Evolutionary conservation across 53 echinoderm and acorn worm genomes (phyloP).

Genomic region (Paracentrotus lividus): DNA sequence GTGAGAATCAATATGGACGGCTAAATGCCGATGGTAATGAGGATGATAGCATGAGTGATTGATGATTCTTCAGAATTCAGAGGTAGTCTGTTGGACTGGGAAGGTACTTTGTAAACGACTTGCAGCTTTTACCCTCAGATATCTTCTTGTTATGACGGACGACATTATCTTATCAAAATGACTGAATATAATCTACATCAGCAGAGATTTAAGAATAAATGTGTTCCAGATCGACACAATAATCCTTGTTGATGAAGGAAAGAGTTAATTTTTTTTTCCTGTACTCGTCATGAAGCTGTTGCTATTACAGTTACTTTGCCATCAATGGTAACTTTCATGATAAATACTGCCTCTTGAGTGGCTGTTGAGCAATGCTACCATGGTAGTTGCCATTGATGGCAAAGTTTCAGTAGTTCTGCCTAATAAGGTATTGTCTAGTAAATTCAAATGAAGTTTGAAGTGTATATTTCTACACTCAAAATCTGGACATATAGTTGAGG

Average conservation of each 20-base stretch:
- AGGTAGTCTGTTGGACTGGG: neutral
- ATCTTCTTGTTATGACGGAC: neutral
- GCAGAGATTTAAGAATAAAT: neutral
- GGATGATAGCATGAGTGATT: slow-evolving; percentile 66
- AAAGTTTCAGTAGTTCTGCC: neutral
- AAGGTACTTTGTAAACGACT: neutral
- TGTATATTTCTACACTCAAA: no score
- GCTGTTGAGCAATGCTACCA: no score
- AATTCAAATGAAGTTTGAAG: no score
- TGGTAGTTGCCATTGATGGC: no score
- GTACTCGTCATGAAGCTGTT: no score
- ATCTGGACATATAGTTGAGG: neutral
- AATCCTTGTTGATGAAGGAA: neutral
- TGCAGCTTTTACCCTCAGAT: neutral
- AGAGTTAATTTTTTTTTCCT: neutral
- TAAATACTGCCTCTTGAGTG: no score
- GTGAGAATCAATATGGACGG: slow-evolving; percentile 61
- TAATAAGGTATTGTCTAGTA: no score
- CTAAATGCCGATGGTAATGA: slow-evolving; percentile 34
- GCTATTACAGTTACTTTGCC: neutral
- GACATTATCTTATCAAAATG: neutral
- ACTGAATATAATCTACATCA: neutral
- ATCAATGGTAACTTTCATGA: no score
- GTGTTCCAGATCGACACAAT: neutral
- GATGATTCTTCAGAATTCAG: neutral